phyloP scores from a whole-genome alignment of 1,140 invertebrate genomes.

The Gonioctena quinquepunctata region DNA sequence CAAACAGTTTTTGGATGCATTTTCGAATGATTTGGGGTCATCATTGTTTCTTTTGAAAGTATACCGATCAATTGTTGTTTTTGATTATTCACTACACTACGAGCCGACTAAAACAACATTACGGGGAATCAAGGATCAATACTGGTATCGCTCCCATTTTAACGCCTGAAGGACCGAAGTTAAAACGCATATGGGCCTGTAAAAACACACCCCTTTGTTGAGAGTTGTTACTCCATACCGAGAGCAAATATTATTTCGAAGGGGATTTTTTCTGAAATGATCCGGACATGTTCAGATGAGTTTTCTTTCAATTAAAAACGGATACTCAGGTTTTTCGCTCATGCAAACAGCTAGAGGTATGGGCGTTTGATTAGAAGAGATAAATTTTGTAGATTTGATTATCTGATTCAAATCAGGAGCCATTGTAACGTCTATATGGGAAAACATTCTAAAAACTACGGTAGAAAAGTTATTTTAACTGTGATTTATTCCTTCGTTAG shows the following conservation, averaged over 20 bases:
- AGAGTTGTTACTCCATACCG: constrained; percentile 23
- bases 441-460: too few relatives aligned
- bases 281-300: not conserved
- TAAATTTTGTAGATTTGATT: too few relatives aligned
- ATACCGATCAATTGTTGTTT: not conserved
- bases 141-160: constrained; percentile 4
- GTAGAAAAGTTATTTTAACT: too few relatives aligned
- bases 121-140: not conserved
- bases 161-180: constrained; percentile 1
- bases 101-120: not conserved
- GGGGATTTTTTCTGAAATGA: constrained; percentile 16
- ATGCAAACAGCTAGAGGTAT: not conserved
- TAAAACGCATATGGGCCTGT: constrained; percentile 13
- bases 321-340: constrained; percentile 1
- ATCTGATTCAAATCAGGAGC: too few relatives aligned
- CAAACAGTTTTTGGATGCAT: too few relatives aligned
- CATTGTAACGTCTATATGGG: too few relatives aligned
- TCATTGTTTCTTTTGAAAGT: not conserved
- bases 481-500: too few relatives aligned
- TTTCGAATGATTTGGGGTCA: too few relatives aligned
- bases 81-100: not conserved
- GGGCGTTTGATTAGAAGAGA: not conserved
- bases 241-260: constrained; percentile 26
- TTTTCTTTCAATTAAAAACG: constrained; percentile 17
- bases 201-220: constrained; percentile 26